Evolutionary conservation across 2,113 vertebrate species (phyloP), one percentile per base, ranked within the genome.

Genomic region (Pedetes capensis): DNA sequence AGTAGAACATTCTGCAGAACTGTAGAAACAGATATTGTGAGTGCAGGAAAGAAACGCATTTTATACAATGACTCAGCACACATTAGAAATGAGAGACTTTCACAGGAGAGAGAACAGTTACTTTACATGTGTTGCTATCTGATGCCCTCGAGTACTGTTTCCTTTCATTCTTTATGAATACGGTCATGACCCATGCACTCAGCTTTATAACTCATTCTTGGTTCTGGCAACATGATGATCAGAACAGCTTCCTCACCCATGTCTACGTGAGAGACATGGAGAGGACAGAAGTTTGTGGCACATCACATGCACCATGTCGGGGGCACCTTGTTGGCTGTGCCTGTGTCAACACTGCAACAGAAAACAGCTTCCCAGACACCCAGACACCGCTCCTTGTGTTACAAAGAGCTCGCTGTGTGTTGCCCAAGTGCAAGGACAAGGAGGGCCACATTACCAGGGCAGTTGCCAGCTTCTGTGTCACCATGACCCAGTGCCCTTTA

Each of bases 401-500:
- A 83, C 18, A 63, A 27, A 86, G 68, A 87, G 42, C 53, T 27
- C 53, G 44, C 29, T 37, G 32, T 22, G 37, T 34, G 25, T 2
- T 29, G 25, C n/a, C 82, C 22, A 20, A 16, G 42, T 55, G 32
- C 68, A 4, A 39, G 23, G 51, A 23, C 8, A 1, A 49, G 66
- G 69, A 49, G 66, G 69, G 53, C 44, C 47, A 2, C 55, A 61
- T 76, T 42, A 34, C 63, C 51, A 47, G 1, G 4, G 66, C 34
- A 64, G 51, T 49, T 17, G 1, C 64, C 92, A 44, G 71, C 47
- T 79, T 84, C 44, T 66, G 27, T 44, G 22, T 90, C 47, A 51
- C 84, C 22, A 12, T 89, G 80, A 87, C 49, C 63, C 23, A 71
- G 76, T 88, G 88, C 71, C 76, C 91, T 95, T 93, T 94, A 55